Conservation (phyloP, 1,140 invertebrate species). For the Brachionus plicatilis region DNA sequence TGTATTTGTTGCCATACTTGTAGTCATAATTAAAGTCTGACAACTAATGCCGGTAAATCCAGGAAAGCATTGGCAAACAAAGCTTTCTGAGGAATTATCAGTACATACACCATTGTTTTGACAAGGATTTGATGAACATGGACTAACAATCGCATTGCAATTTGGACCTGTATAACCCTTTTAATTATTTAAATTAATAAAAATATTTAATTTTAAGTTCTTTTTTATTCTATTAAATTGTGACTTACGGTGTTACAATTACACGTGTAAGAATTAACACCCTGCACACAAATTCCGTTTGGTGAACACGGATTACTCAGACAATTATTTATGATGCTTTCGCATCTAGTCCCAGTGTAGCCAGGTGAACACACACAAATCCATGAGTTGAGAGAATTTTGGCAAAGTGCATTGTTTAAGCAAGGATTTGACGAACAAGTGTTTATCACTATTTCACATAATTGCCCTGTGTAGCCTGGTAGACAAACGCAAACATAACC, state of each 20-base stretch:
- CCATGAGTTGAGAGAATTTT: slow-evolving; percentile 63
- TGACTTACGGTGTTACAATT: slow-evolving; percentile 23
- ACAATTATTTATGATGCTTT: slow-evolving; percentile 21
- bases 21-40: background rate
- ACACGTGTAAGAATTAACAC: slow-evolving; percentile 6
- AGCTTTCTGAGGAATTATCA: background rate
- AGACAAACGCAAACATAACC: background rate
- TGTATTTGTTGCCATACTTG: background rate
- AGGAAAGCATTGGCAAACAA: background rate
- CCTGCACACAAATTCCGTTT: background rate
- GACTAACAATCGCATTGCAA: slow-evolving; percentile 14
- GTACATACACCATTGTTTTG: slow-evolving; percentile 42
- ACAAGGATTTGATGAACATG: slow-evolving; percentile 41
- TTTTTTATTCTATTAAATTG: background rate
- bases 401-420: slow-evolving; percentile 12
- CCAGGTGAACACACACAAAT: slow-evolving; percentile 78
- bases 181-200: background rate
- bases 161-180: slow-evolving; percentile 44
- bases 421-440: slow-evolving; percentile 29
- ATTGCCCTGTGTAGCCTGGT: slow-evolving; percentile 44
- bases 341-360: slow-evolving; percentile 65
- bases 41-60: slow-evolving; percentile 46
- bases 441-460: slow-evolving; percentile 42
- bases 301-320: slow-evolving; percentile 26
- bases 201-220: too few species aligned